A percentile compares a stretch with the other conserved stretches of the same genome.
Evolutionary conservation across 2,888 invertebrate species (phyloP).

Genomic region (Pelosia muscerda): DNA sequence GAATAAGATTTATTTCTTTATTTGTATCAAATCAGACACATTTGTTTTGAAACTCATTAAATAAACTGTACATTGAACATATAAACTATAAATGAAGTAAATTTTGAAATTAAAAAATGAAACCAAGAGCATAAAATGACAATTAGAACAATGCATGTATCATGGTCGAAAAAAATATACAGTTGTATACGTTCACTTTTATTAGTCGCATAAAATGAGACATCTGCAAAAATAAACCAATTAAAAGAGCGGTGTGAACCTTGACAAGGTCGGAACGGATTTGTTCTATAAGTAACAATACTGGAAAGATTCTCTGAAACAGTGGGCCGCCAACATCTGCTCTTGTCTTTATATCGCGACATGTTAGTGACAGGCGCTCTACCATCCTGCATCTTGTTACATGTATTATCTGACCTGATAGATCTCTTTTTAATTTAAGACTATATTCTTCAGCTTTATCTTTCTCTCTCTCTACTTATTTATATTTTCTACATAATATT

Average conservation of each 20-base stretch:
- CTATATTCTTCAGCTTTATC: slow-evolving; percentile 22
- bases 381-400: slow-evolving; percentile 47
- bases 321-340: slow-evolving; percentile 70
- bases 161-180: slow-evolving; percentile 16
- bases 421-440: slow-evolving; percentile 45
- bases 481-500: not conserved
- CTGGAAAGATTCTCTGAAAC: slow-evolving; percentile 63
- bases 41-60: too few relatives aligned
- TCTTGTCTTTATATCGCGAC: slow-evolving; percentile 75
- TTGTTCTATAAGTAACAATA: slow-evolving; percentile 67
- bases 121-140: not conserved
- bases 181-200: slow-evolving; percentile 12
- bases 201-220: slow-evolving; percentile 24
- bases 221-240: slow-evolving; percentile 52
- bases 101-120: not conserved
- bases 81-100: too few relatives aligned
- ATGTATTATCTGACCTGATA: slow-evolving; percentile 37
- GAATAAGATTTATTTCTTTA: not conserved
- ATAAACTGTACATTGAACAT: too few relatives aligned
- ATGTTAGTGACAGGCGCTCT: slow-evolving; percentile 68
- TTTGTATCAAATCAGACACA: too few relatives aligned
- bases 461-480: not conserved
- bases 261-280: slow-evolving; percentile 70
- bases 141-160: slow-evolving; percentile 2
- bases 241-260: slow-evolving; percentile 58